Percentiles rank a stretch among this genome's conserved stretches.
These are phyloP conservation scores for Tetrapedia diversipes DNA, from an alignment of 2,888 invertebrate genomes.

Conservation along the genomic window DNA sequence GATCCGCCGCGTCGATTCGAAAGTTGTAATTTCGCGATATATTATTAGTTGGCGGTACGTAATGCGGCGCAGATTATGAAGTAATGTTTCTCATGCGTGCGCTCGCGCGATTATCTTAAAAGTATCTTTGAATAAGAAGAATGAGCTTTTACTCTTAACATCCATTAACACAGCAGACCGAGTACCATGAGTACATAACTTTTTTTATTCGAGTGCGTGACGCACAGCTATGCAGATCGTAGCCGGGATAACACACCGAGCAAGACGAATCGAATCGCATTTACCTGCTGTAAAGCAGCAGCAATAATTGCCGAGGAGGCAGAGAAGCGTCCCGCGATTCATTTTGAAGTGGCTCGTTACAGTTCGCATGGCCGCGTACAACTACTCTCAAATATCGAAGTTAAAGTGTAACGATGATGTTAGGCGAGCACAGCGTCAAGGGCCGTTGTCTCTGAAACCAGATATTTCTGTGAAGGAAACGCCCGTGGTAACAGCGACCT, in stretches of 20 bases:
- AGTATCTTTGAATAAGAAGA: constrained; percentile 68
- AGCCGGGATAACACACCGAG: constrained; percentile 56
- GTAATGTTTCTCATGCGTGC: constrained; percentile 54
- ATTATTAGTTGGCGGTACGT: constrained; percentile 41
- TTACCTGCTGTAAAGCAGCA: constrained; percentile 49
- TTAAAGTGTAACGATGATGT: no score
- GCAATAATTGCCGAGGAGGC: constrained; percentile 58
- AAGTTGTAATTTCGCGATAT: constrained; percentile 38
- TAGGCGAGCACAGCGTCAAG: no score
- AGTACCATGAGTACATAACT: constrained; percentile 48
- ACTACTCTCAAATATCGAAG: background rate
- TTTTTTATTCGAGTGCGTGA: constrained; percentile 65
- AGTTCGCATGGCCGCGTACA: background rate
- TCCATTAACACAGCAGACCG: constrained; percentile 63
- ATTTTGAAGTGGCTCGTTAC: background rate
- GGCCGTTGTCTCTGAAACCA: no score
- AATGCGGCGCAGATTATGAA: constrained; percentile 51
- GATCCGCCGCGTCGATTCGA: constrained; percentile 19
- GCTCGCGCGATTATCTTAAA: constrained; percentile 60
- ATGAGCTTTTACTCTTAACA: constrained; percentile 69
- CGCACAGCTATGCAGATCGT: constrained; percentile 64
- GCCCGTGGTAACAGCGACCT: no score
- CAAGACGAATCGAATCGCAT: constrained; percentile 69
- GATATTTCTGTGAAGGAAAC: no score
- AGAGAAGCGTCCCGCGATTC: constrained; percentile 35